Evolutionary conservation across 2,113 vertebrate genomes (phyloP), one percentile per base, ranked within the genome.

Genomic region (Stegastes partitus): DNA sequence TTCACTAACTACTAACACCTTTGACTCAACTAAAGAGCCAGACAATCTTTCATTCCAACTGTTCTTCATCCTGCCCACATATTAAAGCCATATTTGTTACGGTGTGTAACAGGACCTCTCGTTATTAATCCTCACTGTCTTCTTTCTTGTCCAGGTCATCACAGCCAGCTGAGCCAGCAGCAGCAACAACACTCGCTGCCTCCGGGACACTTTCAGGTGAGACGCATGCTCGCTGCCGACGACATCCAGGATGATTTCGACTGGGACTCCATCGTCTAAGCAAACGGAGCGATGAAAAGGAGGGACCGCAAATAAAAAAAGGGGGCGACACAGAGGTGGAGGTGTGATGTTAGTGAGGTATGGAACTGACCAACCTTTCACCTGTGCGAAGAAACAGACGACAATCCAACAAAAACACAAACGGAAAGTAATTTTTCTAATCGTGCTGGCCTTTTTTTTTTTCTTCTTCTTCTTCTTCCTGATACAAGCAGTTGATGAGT

Each of bases 171-270:
- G 94, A 95, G 88, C 89, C 95, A 95, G 88, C 95, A 94, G 87
- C 95, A 89, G 67, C 90, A 85, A 10, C 94, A 95, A 65, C 95
- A 95, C 89, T 91, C 95, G 88, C 93, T 96, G 81, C 92, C 95
- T 61, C 94, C 95, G 11, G 93, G 92, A 84, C 95, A 94, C 93
- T 96, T 96, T 92, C 95, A 95, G 90, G 95, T 97, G 91, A 95
- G 96, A 50, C 96, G 95, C 73, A 92, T 96, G 93, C 94, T 95
- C 62, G 86, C 95, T 63, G 89, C 94, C 3, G 96, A 97, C 21
- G 96, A 97, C 88, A 96, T 97, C 92, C 95, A 97, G 91, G 96
- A 97, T 49, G 96, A 97, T 86, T 97, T 97, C 79, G 96, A 97
- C 92, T 97, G 96, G 96, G 96, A 97, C 94, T 96, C 96, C 68